Percentiles rank a stretch among this genome's conserved stretches.
Evolutionary conservation across 1,140 invertebrate species (phyloP).

Genomic region (Drosophila pseudoobscura): DNA sequence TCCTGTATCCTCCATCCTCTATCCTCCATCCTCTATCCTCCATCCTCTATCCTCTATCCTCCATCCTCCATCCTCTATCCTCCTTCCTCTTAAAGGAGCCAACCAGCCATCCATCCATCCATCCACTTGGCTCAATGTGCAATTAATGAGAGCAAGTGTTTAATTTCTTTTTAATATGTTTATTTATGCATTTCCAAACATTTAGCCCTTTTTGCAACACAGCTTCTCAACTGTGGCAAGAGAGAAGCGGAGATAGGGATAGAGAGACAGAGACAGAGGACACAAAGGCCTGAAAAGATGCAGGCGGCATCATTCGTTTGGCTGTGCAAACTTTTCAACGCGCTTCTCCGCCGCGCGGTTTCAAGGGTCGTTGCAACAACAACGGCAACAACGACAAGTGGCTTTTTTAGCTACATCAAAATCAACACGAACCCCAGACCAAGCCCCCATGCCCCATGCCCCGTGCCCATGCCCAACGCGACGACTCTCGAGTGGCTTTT

Average conservation of each 20-base stretch:
- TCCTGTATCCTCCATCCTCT: no score
- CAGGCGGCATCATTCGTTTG: constrained; percentile 59
- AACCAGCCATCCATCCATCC: no score
- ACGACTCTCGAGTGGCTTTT: constrained; percentile 59
- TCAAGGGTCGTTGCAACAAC: constrained; percentile 52
- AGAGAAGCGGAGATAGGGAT: no score
- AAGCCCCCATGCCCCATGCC: neutral
- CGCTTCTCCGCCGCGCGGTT: constrained; percentile 45
- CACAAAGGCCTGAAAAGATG: no score
- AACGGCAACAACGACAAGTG: constrained; percentile 61
- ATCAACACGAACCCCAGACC: constrained; percentile 59
- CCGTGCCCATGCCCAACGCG: neutral
- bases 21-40: no score
- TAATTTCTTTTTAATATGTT: constrained; percentile 78
- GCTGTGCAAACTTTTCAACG: constrained; percentile 78
- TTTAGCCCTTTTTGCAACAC: constrained; percentile 43
- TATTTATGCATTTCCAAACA: constrained; percentile 75
- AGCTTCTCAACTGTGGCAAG: constrained; percentile 1
- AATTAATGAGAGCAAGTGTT: constrained; percentile 69
- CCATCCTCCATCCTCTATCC: neutral
- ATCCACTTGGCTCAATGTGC: constrained; percentile 54
- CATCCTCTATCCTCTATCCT: no score
- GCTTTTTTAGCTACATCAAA: constrained; percentile 79
- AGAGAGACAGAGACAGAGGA: constrained; percentile 6
- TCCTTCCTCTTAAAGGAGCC: neutral